These are phyloP conservation scores for Cromileptes altivelis DNA, from an alignment of 2,113 vertebrate species.

Conservation along the genomic window DNA sequence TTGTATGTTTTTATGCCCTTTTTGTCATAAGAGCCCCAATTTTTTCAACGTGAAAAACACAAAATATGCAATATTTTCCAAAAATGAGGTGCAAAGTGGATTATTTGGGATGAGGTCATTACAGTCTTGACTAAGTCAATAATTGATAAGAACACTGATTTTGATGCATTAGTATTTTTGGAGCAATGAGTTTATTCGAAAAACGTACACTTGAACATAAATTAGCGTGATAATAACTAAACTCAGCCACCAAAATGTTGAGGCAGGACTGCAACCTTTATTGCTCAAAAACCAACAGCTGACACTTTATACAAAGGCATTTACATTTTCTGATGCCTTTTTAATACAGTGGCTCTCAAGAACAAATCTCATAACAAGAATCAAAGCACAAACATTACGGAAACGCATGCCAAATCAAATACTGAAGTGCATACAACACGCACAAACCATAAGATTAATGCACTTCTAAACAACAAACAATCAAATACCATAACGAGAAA, in stretches of 20 bases:
- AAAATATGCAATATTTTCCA: no score
- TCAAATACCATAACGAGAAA: neutral
- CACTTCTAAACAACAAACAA: neutral
- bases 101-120: no score
- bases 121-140: no score
- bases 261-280: conserved; percentile 5
- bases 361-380: neutral
- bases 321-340: neutral
- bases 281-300: neutral
- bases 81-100: no score
- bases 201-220: no score
- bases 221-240: no score
- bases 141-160: no score
- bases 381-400: neutral
- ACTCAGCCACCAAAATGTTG: neutral
- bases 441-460: neutral
- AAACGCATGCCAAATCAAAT: neutral
- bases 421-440: neutral
- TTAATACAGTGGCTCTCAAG: neutral
- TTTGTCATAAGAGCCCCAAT: no score
- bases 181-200: no score
- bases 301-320: neutral
- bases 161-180: no score
- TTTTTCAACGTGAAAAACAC: no score
- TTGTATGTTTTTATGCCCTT: no score